Conservation (phyloP, 2,888 invertebrate genomes). For the Cyclophora albipunctata region DNA sequence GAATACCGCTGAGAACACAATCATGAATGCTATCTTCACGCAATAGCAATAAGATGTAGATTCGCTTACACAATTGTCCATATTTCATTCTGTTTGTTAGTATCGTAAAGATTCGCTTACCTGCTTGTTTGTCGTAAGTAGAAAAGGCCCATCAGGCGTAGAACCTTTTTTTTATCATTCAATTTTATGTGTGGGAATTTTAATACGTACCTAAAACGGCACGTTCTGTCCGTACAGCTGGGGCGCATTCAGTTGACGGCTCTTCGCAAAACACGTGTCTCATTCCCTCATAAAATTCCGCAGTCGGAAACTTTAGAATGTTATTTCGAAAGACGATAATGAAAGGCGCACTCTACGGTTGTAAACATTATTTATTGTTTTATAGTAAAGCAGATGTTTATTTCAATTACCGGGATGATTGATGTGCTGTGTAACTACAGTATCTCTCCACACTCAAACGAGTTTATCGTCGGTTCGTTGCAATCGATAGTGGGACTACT, state of each 20-base stretch:
- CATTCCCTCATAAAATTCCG: conserved; percentile 39
- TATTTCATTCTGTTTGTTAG: conserved; percentile 61
- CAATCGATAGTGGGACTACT: conserved; percentile 54
- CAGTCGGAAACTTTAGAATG: conserved; percentile 17
- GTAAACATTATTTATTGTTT: conserved; percentile 41
- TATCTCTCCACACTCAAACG: conserved; percentile 54
- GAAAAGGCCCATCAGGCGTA: conserved; percentile 56
- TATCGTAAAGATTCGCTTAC: conserved; percentile 71
- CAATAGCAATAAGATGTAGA: conserved; percentile 57
- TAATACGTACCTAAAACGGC: conserved; percentile 65
- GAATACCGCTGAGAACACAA: conserved; percentile 36
- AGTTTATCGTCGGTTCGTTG: conserved; percentile 47
- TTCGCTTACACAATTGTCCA: conserved; percentile 48
- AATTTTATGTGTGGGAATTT: conserved; percentile 73
- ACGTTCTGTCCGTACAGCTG: conserved; percentile 70
- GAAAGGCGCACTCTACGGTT: conserved; percentile 27
- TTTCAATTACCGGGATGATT: conserved; percentile 64
- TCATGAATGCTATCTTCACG: conserved; percentile 46
- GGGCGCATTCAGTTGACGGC: conserved; percentile 52
- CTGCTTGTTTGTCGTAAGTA: conserved; percentile 71
- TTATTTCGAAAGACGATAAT: conserved; percentile 27
- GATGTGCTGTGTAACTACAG: conserved; percentile 41
- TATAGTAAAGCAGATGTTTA: conserved; percentile 47
- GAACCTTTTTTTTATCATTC: conserved; percentile 61
- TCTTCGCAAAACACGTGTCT: conserved; percentile 63